Percentiles rank a stretch among this genome's conserved stretches.
phyloP scores from a whole-genome alignment of 2,797 vertebrate species.

The Etheostoma perlongum region DNA sequence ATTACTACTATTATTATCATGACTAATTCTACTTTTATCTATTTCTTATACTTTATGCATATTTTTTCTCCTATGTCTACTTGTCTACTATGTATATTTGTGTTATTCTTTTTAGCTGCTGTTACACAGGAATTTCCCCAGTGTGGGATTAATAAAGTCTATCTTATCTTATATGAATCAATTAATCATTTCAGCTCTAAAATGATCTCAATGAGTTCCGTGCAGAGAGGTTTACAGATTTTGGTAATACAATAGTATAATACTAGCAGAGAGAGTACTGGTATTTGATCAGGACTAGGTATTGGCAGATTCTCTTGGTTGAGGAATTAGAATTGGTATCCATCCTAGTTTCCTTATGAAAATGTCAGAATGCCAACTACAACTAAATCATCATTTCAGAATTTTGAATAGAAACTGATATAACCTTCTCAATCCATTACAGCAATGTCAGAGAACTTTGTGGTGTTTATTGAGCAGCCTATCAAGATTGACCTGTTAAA shows the following conservation, averaged over 20 bases:
- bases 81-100: no score
- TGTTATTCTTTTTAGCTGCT: no score
- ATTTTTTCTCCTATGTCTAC: no score
- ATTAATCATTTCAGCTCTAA: no score
- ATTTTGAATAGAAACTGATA: neutral
- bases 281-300: neutral
- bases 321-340: neutral
- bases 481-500: conserved; percentile 89
- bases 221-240: neutral
- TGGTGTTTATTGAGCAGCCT: conserved; percentile 95
- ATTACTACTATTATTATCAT: no score
- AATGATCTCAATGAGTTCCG: neutral
- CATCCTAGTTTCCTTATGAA: neutral
- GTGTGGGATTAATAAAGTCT: no score
- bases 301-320: no score
- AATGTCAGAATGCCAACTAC: neutral
- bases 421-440: neutral
- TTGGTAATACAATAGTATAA: neutral
- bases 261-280: neutral
- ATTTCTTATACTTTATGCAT: no score
- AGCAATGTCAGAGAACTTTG: conserved; percentile 94
- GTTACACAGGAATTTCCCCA: no score
- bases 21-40: no score
- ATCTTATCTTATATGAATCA: no score
- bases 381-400: neutral